Percentiles rank a stretch among this genome's conserved stretches.
Evolutionary conservation across 2,888 invertebrate genomes (phyloP).

Genomic region (Meteorus cinctellus): DNA sequence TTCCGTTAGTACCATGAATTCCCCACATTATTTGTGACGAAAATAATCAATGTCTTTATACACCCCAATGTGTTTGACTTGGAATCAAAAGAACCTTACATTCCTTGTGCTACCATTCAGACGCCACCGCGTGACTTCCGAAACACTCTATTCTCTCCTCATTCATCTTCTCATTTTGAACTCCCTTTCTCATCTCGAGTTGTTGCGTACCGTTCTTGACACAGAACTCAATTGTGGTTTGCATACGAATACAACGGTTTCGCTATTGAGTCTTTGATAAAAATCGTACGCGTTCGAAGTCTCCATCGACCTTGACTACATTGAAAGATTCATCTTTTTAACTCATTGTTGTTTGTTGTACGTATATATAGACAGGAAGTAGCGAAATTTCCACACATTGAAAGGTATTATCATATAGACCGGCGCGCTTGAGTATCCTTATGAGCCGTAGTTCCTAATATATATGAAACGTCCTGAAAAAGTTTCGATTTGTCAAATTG

Average conservation of each 20-base stretch:
- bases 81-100: background rate
- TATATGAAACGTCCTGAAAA: no score
- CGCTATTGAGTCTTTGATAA: conserved; percentile 28
- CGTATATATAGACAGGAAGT: no score
- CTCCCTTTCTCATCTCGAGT: background rate
- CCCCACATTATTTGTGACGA: conserved; percentile 54
- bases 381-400: no score
- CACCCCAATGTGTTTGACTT: conserved; percentile 6
- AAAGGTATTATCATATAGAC: no score
- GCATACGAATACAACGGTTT: background rate
- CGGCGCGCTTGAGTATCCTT: no score
- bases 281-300: conserved; percentile 5
- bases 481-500: no score
- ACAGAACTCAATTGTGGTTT: conserved; percentile 6
- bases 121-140: conserved; percentile 42
- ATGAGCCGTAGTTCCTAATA: no score
- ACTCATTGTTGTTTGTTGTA: background rate
- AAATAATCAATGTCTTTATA: conserved; percentile 56
- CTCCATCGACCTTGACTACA: conserved; percentile 30
- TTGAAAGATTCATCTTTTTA: background rate
- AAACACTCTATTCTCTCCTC: conserved; percentile 10
- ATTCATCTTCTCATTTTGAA: background rate
- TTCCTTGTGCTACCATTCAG: conserved; percentile 31
- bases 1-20: conserved; percentile 68
- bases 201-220: background rate